Evolutionary conservation across 2,888 invertebrate genomes (phyloP).

Genomic region (Pachycephus smyrnensis): DNA sequence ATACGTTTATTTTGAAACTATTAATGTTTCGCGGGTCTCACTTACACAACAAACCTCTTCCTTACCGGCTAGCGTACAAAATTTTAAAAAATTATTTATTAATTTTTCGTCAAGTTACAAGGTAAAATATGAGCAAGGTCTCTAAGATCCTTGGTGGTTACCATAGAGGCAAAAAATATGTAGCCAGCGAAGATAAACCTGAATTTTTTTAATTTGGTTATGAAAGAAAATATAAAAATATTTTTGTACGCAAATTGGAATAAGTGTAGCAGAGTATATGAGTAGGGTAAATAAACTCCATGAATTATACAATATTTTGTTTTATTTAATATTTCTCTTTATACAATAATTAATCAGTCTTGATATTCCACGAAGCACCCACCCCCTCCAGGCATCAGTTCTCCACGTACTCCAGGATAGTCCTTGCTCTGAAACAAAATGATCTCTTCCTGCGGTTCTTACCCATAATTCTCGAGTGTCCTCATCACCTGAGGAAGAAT

Average conservation of each 20-base stretch:
- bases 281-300: background rate
- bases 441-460: background rate
- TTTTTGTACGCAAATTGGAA: too few species aligned
- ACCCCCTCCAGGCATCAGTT: background rate
- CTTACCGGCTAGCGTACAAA: too few species aligned
- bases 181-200: too few species aligned
- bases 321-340: background rate
- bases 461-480: background rate
- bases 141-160: too few species aligned
- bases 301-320: background rate
- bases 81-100: too few species aligned
- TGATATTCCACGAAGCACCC: background rate
- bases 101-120: too few species aligned
- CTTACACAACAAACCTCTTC: too few species aligned
- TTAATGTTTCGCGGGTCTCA: too few species aligned
- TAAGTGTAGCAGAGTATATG: background rate
- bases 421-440: background rate
- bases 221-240: too few species aligned
- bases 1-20: background rate
- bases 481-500: background rate
- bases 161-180: too few species aligned
- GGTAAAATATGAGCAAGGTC: too few species aligned
- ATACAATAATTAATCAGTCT: background rate
- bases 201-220: too few species aligned
- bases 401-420: background rate